Percentiles rank a stretch among this genome's conserved stretches.
Conservation (phyloP, 2,888 invertebrate genomes). For the Fabriciana adippe region DNA sequence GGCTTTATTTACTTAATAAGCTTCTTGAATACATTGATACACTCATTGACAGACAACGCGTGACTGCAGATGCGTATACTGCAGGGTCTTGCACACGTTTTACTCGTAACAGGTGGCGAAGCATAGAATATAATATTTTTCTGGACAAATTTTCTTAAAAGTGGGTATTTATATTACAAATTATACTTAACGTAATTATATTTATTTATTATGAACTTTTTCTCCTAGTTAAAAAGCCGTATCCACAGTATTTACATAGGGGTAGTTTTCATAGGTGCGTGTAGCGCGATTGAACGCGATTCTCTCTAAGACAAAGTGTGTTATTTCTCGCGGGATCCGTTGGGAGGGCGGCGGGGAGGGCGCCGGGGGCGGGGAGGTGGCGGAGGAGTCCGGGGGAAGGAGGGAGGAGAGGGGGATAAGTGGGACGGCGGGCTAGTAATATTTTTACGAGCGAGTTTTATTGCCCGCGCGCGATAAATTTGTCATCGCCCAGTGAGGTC, state of each 20-base stretch:
- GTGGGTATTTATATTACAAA: no score
- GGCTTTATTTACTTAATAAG: no score
- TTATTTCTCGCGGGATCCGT: slow-evolving; percentile 74
- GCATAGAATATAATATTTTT: no score
- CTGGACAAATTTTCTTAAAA: no score
- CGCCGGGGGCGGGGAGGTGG: slow-evolving; percentile 30
- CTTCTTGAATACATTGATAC: no score
- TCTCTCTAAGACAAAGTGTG: slow-evolving; percentile 76
- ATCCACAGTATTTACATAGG: background rate
- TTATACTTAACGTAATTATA: no score
- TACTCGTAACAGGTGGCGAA: no score
- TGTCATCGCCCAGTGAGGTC: slow-evolving; percentile 58
- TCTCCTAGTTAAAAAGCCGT: background rate
- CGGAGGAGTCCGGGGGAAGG: slow-evolving; percentile 24
- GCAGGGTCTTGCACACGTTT: no score
- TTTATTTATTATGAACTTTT: no score
- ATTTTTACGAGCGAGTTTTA: slow-evolving; percentile 78
- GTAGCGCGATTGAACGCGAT: slow-evolving; percentile 65
- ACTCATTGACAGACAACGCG: no score
- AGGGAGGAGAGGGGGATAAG: slow-evolving; percentile 27
- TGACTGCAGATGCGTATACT: no score
- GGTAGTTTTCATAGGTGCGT: slow-evolving; percentile 25
- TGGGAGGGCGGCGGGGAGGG: slow-evolving; percentile 35
- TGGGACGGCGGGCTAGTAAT: slow-evolving; percentile 55
- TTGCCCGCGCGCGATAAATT: slow-evolving; percentile 71